Percentiles rank a stretch among this genome's conserved stretches.
Conservation (phyloP, 2,888 invertebrate genomes). For the Rutpela maculata region DNA sequence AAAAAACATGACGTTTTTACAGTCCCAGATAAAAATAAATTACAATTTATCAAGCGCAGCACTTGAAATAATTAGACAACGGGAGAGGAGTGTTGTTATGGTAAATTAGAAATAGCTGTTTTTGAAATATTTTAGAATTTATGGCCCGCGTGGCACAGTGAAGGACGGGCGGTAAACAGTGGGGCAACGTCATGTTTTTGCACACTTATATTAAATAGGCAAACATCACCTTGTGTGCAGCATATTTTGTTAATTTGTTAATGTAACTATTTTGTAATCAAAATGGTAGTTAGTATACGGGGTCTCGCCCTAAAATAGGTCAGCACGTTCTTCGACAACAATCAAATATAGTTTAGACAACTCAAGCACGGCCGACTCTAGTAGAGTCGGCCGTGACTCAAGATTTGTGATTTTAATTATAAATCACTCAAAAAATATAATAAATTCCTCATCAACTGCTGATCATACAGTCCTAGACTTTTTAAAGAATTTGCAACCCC, state of each 20-base stretch:
- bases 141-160: not conserved
- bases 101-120: constrained; percentile 1
- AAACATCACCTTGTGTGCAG: constrained; percentile 1
- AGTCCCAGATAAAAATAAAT: constrained; percentile 20
- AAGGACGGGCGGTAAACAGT: not conserved
- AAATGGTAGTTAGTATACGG: not conserved
- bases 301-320: no score
- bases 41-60: constrained; percentile 14
- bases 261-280: not conserved
- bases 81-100: not conserved
- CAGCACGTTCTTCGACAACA: no score
- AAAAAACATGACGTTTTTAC: constrained; percentile 25
- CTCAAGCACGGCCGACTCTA: no score
- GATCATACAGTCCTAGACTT: no score
- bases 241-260: not conserved
- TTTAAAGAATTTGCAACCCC: no score
- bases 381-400: no score
- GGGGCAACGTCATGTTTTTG: not conserved
- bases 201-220: not conserved
- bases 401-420: no score
- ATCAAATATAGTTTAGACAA: no score
- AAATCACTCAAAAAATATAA: no score
- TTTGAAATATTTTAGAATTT: constrained; percentile 7
- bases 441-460: no score
- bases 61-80: constrained; percentile 17